Evolutionary conservation across 64 coral and sea anemone genomes (phyloP).

Genomic region (Exaiptasia diaphana): DNA sequence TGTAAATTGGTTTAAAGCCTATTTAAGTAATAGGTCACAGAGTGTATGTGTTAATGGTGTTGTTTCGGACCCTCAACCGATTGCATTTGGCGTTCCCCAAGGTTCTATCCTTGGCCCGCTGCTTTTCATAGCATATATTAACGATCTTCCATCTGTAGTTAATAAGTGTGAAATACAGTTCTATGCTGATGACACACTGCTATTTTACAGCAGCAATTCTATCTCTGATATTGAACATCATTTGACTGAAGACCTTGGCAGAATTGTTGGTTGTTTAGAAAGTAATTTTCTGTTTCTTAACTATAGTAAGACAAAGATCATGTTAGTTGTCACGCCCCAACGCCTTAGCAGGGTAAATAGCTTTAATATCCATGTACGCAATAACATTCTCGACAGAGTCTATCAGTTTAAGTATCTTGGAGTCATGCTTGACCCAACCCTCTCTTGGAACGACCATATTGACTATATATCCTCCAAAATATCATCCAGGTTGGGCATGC

Average conservation of each 20-base stretch:
- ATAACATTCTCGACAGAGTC: conserved; percentile 2
- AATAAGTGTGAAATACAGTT: conserved; percentile 18
- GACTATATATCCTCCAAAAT: conserved; percentile 15
- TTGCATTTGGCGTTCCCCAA: conserved; percentile 27
- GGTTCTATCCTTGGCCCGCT: too few relatives aligned
- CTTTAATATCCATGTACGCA: too few relatives aligned
- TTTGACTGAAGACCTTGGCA: neutral
- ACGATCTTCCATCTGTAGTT: conserved; percentile 21
- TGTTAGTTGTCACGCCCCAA: conserved; percentile 36
- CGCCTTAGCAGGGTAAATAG: conserved; percentile 6
- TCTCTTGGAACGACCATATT: conserved; percentile 31
- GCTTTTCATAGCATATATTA: too few relatives aligned
- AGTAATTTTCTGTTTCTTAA: conserved; percentile 32
- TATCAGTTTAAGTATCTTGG: conserved; percentile 37
- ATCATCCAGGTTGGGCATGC: conserved; percentile 44
- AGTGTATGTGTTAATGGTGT: conserved; percentile 2
- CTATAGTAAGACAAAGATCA: conserved; percentile 40
- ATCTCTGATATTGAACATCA: conserved; percentile 17
- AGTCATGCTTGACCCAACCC: conserved; percentile 30
- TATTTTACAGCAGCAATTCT: conserved; percentile 20
- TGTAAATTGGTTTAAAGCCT: too few relatives aligned
- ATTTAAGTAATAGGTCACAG: too few relatives aligned
- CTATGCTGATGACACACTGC: conserved; percentile 48
- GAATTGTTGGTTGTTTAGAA: conserved; percentile 30
- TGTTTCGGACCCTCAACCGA: conserved; percentile 4